Evolutionary conservation across 2,113 vertebrate genomes (phyloP), one percentile per base, ranked within the genome.

Genomic region (Halichoeres trimaculatus): DNA sequence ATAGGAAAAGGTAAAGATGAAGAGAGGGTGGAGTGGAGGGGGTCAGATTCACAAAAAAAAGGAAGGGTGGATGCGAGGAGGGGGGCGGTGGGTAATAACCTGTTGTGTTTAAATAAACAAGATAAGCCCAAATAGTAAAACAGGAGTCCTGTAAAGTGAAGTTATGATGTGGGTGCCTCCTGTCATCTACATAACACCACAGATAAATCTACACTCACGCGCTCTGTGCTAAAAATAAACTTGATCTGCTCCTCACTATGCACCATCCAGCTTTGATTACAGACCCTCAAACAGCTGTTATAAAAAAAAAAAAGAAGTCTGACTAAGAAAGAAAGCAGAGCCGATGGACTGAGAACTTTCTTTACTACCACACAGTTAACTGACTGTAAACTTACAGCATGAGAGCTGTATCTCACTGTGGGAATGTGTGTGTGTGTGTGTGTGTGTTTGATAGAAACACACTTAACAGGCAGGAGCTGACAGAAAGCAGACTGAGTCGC

Each of bases 401-500:
- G 45, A 48, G 45, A 48, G 45, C 19, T 48, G 45, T 20, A 48
- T 19, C 45, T 48, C 19, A 48, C 19, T 45, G 14, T 40, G 38
- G 38, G 38, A 40, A 40, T 40, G 38, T 17, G 5, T 45, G 14
- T 48, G 45, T 14, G 8, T 8, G 17, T 19, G 43, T 45, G 14
- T 45, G 16, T 17, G 13, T 19, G 16, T 17, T 3, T 17, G 13
- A 3, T 45, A 16, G 14, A 40, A 7, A 45, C 14, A 45, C 30
- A 72, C 55, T 20, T 54, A 56, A 69, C 65, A 80, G 81, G 79
- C 10, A 23, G 20, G 62, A 80, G 75, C 45, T 83, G 84, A 80
- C 79, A 89, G 83, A 88, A 82, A 85, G 73, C 86, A 90, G 90
- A 78, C 63, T 62, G 78, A 57, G 70, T 51, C 68, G 60, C 60